A percentile compares a stretch with the other conserved stretches of the same genome.
Conservation (phyloP, 2,888 invertebrate species). For the Bombylius major region DNA sequence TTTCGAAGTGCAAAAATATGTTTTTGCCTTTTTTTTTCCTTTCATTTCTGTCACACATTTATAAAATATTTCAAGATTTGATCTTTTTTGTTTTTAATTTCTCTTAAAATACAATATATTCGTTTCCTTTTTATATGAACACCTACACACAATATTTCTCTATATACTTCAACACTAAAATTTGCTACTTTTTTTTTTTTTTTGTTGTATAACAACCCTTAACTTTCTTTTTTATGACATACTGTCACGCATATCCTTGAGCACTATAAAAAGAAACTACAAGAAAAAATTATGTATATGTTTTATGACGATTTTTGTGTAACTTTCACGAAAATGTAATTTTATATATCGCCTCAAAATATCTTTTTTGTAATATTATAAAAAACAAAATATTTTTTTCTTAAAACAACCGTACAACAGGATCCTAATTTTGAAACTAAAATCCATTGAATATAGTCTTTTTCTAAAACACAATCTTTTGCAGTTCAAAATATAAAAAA, state of each 20-base stretch:
- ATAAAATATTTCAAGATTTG: too few species aligned
- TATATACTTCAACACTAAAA: not conserved
- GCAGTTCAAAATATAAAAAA: too few species aligned
- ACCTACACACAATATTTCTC: too few species aligned
- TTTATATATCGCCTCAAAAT: too few species aligned
- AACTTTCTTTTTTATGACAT: slow-evolving; percentile 1
- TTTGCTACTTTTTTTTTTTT: not conserved
- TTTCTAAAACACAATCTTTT: too few species aligned
- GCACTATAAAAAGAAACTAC: not conserved
- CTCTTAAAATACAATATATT: too few species aligned
- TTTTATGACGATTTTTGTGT: not conserved
- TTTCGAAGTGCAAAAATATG: too few species aligned
- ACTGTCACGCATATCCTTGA: not conserved
- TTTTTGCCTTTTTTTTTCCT: too few species aligned
- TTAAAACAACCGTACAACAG: not conserved
- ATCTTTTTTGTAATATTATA: not conserved
- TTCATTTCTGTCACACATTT: too few species aligned
- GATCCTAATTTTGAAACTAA: not conserved
- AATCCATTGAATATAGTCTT: not conserved
- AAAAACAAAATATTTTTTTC: not conserved
- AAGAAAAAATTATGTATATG: not conserved
- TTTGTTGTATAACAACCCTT: slow-evolving; percentile 2
- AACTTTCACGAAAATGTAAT: not conserved
- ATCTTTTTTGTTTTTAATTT: too few species aligned
- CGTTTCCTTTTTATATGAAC: too few species aligned